phyloP scores from a whole-genome alignment of 2,113 vertebrate species.

The Picathartes gymnocephalus region DNA sequence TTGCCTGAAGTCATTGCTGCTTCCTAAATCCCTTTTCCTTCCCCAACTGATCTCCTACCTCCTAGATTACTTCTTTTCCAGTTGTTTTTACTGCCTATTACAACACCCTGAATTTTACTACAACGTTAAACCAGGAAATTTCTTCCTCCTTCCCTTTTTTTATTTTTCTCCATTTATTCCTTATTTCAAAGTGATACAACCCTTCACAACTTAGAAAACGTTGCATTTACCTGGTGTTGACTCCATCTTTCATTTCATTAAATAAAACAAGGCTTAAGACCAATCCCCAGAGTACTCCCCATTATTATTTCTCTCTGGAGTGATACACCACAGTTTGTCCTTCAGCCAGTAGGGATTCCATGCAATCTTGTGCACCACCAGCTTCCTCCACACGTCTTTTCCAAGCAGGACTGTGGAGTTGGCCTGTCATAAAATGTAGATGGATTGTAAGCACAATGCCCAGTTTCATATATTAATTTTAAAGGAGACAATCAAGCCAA shows the following conservation, averaged over 20 bases:
- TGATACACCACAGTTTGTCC: not conserved
- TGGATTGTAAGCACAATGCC: not conserved
- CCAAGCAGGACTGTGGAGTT: not conserved
- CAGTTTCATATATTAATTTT: not conserved
- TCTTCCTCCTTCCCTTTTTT: not conserved
- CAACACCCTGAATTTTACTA: not conserved
- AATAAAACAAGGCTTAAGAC: not conserved
- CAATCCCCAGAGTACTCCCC: not conserved
- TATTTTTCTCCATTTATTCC: not conserved
- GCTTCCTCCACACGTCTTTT: not conserved
- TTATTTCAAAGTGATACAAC: not conserved
- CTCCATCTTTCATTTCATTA: not conserved
- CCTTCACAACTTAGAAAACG: not conserved
- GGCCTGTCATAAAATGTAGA: not conserved
- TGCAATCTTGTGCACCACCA: not conserved
- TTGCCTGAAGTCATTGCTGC: not conserved
- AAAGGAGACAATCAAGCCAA: slow-evolving; percentile 3
- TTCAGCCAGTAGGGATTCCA: not conserved
- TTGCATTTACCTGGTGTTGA: not conserved
- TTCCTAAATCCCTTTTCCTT: not conserved
- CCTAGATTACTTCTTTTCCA: not conserved
- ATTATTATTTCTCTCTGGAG: not conserved
- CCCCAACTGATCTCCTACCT: not conserved
- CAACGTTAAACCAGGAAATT: not conserved
- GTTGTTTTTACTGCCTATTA: not conserved